Conservation (phyloP, 2,888 invertebrate genomes). For the Ornithoptera priamus region DNA sequence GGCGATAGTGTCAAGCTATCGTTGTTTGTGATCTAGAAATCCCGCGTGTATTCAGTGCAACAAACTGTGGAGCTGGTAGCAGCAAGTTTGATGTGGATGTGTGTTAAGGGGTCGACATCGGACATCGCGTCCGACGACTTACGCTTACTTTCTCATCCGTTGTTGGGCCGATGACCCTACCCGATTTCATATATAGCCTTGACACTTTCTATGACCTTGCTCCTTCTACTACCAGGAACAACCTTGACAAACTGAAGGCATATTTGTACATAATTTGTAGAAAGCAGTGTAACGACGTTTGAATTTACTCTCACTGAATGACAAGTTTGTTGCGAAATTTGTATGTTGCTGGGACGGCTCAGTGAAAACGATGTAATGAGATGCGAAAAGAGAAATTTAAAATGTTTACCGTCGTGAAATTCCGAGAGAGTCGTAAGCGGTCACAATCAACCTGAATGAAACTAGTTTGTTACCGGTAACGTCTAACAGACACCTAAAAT, state of each 20-base stretch:
- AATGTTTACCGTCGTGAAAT: slow-evolving; percentile 75
- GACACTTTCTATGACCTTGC: slow-evolving; percentile 79
- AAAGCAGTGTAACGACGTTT: slow-evolving; percentile 65
- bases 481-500: slow-evolving; percentile 39
- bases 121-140: slow-evolving; percentile 44
- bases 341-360: slow-evolving; percentile 59
- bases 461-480: slow-evolving; percentile 65
- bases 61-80: slow-evolving; percentile 48
- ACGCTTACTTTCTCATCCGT: slow-evolving; percentile 73
- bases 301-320: slow-evolving; percentile 72
- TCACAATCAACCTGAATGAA: slow-evolving; percentile 70
- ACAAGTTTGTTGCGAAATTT: slow-evolving; percentile 67
- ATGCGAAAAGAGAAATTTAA: slow-evolving; percentile 79
- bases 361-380: slow-evolving; percentile 77
- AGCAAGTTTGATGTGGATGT: slow-evolving; percentile 68
- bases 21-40: slow-evolving; percentile 50
- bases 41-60: slow-evolving; percentile 38
- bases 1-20: slow-evolving; percentile 40
- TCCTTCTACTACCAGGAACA: slow-evolving; percentile 48
- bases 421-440: slow-evolving; percentile 70
- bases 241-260: slow-evolving; percentile 57
- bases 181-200: slow-evolving; percentile 77
- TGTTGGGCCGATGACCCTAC: slow-evolving; percentile 67
- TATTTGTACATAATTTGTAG: slow-evolving; percentile 49
- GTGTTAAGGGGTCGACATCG: slow-evolving; percentile 72